Evolutionary conservation across 2,888 invertebrate genomes (phyloP).

Genomic region (Andricus curvator): DNA sequence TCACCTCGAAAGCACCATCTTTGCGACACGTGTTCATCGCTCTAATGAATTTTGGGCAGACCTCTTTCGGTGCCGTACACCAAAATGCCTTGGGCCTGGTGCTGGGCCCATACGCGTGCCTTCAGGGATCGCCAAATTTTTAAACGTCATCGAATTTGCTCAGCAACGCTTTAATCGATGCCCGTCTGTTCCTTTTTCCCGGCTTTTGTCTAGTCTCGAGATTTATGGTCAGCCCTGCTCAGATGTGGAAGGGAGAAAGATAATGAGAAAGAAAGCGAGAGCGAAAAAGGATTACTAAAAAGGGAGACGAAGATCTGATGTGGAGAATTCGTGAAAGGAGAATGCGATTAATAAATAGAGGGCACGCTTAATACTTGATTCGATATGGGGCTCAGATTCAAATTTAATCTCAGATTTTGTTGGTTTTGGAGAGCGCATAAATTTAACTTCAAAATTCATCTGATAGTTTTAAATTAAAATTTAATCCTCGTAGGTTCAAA

Average conservation of each 20-base stretch:
- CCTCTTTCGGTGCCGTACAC: background rate
- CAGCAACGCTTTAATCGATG: slow-evolving; percentile 67
- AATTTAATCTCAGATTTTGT: background rate
- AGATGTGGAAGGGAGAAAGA: slow-evolving; percentile 45
- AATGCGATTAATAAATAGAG: background rate
- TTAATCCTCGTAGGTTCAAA: too few relatives aligned
- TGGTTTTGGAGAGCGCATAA: background rate
- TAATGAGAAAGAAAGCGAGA: slow-evolving; percentile 9
- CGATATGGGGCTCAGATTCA: background rate
- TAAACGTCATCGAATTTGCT: slow-evolving; percentile 19
- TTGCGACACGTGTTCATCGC: slow-evolving; percentile 16
- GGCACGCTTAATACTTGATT: background rate
- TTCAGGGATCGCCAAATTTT: slow-evolving; percentile 4
- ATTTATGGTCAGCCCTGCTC: slow-evolving; percentile 66
- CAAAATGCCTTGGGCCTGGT: background rate
- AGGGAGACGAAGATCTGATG: background rate
- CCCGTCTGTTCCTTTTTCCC: slow-evolving; percentile 64
- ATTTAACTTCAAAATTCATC: background rate
- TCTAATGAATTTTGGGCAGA: slow-evolving; percentile 6
- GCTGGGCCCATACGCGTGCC: slow-evolving; percentile 2
- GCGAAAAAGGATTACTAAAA: background rate
- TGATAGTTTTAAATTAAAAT: background rate
- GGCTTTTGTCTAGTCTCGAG: slow-evolving; percentile 71
- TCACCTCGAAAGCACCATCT: slow-evolving; percentile 26
- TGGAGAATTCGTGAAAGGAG: background rate